A percentile compares a stretch with the other conserved stretches of the same genome.
These are phyloP conservation scores for Coilia nasus DNA, from an alignment of 2,797 vertebrate species.

Conservation along the genomic window DNA sequence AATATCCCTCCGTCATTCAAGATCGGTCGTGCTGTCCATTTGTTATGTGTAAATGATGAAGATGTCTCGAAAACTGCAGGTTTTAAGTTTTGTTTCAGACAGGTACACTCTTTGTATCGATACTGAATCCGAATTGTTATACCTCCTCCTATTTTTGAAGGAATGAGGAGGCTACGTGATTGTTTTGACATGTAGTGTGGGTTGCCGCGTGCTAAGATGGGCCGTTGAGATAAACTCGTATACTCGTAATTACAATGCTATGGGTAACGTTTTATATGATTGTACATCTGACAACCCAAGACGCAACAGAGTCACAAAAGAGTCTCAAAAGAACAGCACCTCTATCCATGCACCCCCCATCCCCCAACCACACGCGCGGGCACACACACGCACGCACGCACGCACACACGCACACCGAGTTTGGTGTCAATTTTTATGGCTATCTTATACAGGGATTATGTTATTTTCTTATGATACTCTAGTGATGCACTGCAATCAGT, in stretches of 20 bases:
- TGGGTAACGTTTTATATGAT: background rate
- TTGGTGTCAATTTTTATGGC: background rate
- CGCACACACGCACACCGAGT: background rate
- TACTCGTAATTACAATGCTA: background rate
- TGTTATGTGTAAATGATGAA: background rate
- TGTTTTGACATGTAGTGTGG: background rate
- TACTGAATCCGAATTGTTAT: background rate
- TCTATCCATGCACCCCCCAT: too few species aligned
- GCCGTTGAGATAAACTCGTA: background rate
- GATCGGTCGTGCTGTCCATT: background rate
- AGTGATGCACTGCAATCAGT: background rate
- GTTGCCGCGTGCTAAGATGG: background rate
- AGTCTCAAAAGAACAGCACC: background rate
- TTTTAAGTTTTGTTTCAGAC: background rate
- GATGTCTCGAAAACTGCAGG: background rate
- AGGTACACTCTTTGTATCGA: background rate
- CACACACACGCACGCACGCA: background rate
- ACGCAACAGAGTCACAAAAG: background rate
- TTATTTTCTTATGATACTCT: background rate
- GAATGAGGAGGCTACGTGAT: background rate
- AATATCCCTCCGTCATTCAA: slow-evolving; percentile 14
- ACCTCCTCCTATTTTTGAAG: background rate
- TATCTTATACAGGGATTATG: background rate
- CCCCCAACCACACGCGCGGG: slow-evolving; percentile 12
- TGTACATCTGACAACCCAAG: background rate